phyloP scores from a whole-genome alignment of 1,140 invertebrate genomes.

The Steinernema khuongi region DNA sequence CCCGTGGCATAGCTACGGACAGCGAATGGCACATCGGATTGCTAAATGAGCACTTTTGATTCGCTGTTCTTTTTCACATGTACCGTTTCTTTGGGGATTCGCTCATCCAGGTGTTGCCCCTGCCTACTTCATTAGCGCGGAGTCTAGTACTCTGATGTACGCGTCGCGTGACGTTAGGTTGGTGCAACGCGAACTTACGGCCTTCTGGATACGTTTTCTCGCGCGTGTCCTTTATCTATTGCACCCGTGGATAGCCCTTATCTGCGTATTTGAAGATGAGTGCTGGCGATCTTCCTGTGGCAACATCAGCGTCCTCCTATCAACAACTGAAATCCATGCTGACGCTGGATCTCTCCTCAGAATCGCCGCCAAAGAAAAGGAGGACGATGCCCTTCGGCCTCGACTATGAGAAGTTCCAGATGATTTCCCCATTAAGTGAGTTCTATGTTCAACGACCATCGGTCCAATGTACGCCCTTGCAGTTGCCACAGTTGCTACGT shows the following conservation, averaged over 20 bases:
- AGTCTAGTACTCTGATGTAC: too few relatives aligned
- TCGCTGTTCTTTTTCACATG: too few relatives aligned
- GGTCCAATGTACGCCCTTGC: neutral
- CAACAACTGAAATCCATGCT: slow-evolving; percentile 7
- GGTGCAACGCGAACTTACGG: too few relatives aligned
- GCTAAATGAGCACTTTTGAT: too few relatives aligned
- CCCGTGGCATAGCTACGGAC: neutral
- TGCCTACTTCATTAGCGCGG: too few relatives aligned
- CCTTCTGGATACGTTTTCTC: too few relatives aligned
- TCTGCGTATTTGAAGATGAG: neutral
- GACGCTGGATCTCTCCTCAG: neutral
- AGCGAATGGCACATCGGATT: neutral
- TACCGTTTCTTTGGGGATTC: too few relatives aligned
- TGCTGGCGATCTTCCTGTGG: slow-evolving; percentile 9
- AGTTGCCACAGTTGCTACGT: neutral
- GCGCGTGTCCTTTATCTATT: neutral
- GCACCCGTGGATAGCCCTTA: neutral
- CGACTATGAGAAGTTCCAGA: slow-evolving; percentile 9
- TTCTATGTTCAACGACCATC: neutral
- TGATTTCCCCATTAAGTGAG: slow-evolving; percentile 3
- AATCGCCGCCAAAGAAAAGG: neutral
- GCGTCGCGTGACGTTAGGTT: too few relatives aligned
- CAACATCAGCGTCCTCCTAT: slow-evolving; percentile 10
- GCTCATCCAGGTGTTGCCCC: too few relatives aligned
- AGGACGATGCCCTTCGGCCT: neutral